A percentile compares a stretch with the other conserved stretches of the same genome.
Conservation (phyloP, 2,797 vertebrate species). For the Urocyon cinereoargenteus region DNA sequence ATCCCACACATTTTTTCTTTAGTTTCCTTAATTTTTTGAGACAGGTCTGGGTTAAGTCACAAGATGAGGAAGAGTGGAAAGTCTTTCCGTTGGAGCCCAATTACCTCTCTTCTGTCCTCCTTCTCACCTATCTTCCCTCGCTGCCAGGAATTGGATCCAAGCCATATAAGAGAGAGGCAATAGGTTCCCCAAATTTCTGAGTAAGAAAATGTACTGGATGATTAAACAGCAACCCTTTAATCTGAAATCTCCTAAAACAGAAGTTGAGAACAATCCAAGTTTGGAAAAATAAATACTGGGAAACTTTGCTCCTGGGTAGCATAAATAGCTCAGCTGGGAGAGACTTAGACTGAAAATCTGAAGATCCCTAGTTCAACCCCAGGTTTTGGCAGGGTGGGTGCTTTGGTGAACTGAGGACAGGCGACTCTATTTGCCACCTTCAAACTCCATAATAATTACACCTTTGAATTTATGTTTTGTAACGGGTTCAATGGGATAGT, state of each 20-base stretch:
- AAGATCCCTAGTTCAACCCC: constrained; percentile 82
- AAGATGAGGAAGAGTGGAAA: background rate
- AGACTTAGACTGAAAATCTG: constrained; percentile 82
- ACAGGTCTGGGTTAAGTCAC: too few relatives aligned
- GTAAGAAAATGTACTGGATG: too few relatives aligned
- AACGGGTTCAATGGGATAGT: background rate
- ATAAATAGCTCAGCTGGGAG: constrained; percentile 79
- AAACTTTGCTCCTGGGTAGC: accelerated
- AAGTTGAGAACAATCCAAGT: too few relatives aligned
- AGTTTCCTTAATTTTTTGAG: background rate
- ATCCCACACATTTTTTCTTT: background rate
- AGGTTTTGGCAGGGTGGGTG: constrained; percentile 10
- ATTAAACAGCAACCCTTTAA: background rate
- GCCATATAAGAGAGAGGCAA: too few relatives aligned
- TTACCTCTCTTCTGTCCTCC: background rate
- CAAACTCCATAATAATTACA: background rate
- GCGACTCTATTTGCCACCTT: background rate
- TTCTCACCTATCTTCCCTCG: too few relatives aligned
- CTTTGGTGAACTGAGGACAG: background rate
- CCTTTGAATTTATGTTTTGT: background rate
- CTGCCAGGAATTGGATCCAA: background rate
- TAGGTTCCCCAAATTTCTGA: background rate
- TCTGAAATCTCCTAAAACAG: accelerated
- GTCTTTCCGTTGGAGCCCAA: background rate
- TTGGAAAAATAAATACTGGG: background rate